Evolutionary conservation across 2,888 invertebrate species (phyloP).

Genomic region (Amblyjoppa fuscipennis): DNA sequence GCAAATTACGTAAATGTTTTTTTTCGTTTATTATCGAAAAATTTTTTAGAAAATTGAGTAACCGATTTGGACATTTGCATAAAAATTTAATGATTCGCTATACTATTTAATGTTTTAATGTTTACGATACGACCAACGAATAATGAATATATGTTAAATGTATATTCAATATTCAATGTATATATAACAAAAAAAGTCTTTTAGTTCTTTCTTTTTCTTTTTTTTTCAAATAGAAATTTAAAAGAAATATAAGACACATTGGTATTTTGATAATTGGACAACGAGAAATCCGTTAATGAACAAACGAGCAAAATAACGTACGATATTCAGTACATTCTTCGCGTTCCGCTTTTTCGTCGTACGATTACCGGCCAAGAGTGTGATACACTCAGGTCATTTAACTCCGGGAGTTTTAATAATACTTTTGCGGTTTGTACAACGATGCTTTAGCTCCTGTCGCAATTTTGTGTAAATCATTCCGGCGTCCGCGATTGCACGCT

Average conservation of each 20-base stretch:
- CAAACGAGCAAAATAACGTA: too few species aligned
- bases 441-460: constrained; percentile 25
- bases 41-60: not conserved
- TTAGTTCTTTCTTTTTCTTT: too few species aligned
- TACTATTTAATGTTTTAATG: too few species aligned
- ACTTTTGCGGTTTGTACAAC: constrained; percentile 5
- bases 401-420: constrained; percentile 14
- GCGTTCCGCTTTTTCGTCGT: not conserved
- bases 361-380: not conserved
- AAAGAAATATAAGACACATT: too few species aligned
- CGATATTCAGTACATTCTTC: not conserved
- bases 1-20: not conserved
- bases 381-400: constrained; percentile 16
- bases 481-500: constrained; percentile 50
- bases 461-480: constrained; percentile 39
- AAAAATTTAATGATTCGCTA: not conserved
- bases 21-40: not conserved
- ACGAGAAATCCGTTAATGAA: too few species aligned
- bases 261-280: too few species aligned
- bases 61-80: not conserved
- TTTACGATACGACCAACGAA: too few species aligned
- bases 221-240: too few species aligned
- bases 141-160: too few species aligned
- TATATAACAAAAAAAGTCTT: too few species aligned
- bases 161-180: too few species aligned